Evolutionary conservation across 2,113 vertebrate species (phyloP), one percentile per base, ranked within the genome.

Genomic region (Barbus barbus): DNA sequence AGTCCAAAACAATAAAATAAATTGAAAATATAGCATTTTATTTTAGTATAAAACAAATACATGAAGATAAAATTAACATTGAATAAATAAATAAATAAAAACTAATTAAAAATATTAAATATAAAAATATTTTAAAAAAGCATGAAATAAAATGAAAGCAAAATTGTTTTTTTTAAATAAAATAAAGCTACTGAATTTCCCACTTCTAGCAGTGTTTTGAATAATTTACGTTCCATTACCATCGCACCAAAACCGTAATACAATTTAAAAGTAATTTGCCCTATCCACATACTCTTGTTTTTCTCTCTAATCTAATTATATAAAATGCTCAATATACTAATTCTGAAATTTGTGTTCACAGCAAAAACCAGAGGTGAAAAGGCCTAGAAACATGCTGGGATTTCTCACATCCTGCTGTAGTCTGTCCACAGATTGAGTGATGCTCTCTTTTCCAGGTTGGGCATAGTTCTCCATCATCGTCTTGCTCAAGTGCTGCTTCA

Each of bases 351-450:
- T 72, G 69, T 22, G 14, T 33, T 72, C 33, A 65, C 63, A 56
- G 53, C 16, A 69, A 69, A 69, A 31, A 9, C 14, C 14, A 69
- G 7, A 36, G 2, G 14, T 36, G 31, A 46, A 56, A 31, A 28
- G 36, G 44, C n/a, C 8, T 22, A 41, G 22, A 84, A 77, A 51
- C 22, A 11, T 81, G 20, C 5, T 36, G 26, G 9, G 13, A 69
- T 61, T 7, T 63, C 94, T 87, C 94, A 96, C 96, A 0, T 97
- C 95, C 86, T 97, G 96, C 79, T 97, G 95, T 1, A 96, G 94
- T 78, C 87, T 91, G 89, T 97, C 94, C 38, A 96, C 92, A 0
- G 96, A 95, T 20, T 91, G 63, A 3, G 96, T 96, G 90, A 97
- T 93, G 72, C 91, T 85, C 0, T 89, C 72, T 24, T 92, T 93